A percentile compares a stretch with the other conserved stretches of the same genome.
phyloP scores from a whole-genome alignment of 2,888 invertebrate species.

The Aphidoletes aphidimyza region DNA sequence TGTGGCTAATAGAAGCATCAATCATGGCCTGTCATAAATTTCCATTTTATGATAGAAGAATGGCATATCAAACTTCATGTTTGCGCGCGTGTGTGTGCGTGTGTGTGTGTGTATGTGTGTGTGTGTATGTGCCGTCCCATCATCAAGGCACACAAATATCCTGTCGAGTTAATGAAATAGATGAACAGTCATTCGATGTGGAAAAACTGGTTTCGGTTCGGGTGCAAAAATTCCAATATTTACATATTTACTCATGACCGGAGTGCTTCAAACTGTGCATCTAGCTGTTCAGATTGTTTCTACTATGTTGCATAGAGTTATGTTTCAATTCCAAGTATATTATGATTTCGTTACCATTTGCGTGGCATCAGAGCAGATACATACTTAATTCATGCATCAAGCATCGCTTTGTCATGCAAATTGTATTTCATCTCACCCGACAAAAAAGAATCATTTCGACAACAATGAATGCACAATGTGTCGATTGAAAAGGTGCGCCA shows the following conservation, averaged over 20 bases:
- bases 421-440: neutral
- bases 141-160: no score
- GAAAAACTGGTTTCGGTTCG: neutral
- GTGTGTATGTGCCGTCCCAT: no score
- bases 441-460: neutral
- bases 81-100: no score
- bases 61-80: neutral
- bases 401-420: neutral
- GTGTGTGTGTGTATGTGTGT: no score
- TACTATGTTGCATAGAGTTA: neutral
- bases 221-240: neutral
- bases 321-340: no score
- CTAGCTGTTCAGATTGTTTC: neutral
- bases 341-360: neutral
- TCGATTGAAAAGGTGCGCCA: neutral
- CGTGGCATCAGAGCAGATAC: neutral
- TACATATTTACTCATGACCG: neutral
- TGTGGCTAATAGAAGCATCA: neutral
- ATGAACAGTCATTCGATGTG: neutral
- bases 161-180: no score
- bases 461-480: neutral
- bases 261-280: neutral
- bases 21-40: neutral
- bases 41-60: neutral
- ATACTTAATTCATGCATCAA: neutral